A percentile compares a stretch with the other conserved stretches of the same genome.
These are phyloP conservation scores for Clanis bilineata DNA, from an alignment of 2,888 invertebrate species.

Conservation along the genomic window DNA sequence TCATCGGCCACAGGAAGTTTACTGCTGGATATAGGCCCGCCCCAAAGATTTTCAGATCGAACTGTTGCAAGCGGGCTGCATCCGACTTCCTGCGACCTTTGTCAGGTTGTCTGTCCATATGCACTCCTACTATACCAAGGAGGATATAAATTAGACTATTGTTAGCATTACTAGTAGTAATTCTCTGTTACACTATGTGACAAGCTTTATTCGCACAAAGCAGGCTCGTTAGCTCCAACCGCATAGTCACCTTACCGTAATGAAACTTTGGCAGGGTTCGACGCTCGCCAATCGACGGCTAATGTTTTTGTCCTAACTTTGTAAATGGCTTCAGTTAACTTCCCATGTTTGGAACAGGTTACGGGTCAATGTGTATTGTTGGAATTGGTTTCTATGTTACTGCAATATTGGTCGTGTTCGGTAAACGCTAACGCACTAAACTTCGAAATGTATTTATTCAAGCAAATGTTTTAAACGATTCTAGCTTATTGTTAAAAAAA, in stretches of 20 bases:
- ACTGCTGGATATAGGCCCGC: too few species aligned
- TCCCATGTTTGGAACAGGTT: neutral
- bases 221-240: constrained; percentile 23
- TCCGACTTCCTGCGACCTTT: too few species aligned
- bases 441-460: too few species aligned
- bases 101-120: too few species aligned
- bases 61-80: too few species aligned
- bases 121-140: too few species aligned
- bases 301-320: constrained; percentile 20
- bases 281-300: constrained; percentile 12
- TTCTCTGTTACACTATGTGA: neutral
- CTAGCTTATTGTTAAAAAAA: too few species aligned
- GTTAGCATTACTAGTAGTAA: too few species aligned
- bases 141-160: too few species aligned
- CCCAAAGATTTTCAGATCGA: too few species aligned
- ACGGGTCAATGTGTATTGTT: neutral
- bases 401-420: neutral
- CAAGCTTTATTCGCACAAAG: neutral
- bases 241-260: constrained; percentile 23
- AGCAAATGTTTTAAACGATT: too few species aligned
- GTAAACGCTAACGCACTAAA: neutral
- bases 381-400: neutral
- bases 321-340: neutral
- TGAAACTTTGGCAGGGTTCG: constrained; percentile 21
- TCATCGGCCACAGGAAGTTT: too few species aligned